phyloP scores from a whole-genome alignment of 92 coral and sea anemone species.

The Bergia puertoricense region DNA sequence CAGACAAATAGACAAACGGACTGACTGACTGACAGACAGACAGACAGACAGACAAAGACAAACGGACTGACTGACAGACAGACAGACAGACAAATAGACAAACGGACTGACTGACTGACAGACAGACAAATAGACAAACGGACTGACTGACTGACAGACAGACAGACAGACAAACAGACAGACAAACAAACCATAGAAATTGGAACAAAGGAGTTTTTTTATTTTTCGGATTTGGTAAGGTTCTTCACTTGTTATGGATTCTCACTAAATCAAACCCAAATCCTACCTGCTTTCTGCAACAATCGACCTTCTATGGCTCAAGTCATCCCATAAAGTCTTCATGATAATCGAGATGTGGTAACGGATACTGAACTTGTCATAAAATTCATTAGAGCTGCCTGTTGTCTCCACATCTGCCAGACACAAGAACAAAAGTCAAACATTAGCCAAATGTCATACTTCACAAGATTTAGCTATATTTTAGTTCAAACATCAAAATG shows the following conservation, averaged over 20 bases:
- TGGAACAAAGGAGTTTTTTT: background rate
- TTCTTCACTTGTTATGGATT: background rate
- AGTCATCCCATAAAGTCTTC: slow-evolving; percentile 95
- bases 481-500: too few species aligned
- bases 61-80: too few species aligned
- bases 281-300: slow-evolving; percentile 88
- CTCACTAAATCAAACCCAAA: background rate
- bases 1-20: background rate
- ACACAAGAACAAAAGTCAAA: background rate
- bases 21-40: background rate
- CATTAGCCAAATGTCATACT: background rate
- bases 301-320: slow-evolving; percentile 80
- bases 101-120: too few species aligned
- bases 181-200: background rate
- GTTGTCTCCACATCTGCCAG: slow-evolving; percentile 94
- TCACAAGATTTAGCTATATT: too few species aligned
- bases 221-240: background rate
- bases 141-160: too few species aligned
- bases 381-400: slow-evolving; percentile 96
- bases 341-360: slow-evolving; percentile 95
- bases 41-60: too few species aligned
- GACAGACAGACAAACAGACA: background rate
- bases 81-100: background rate
- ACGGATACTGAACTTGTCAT: slow-evolving; percentile 95
- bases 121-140: too few species aligned